These are phyloP conservation scores for Coelinius sp. DNA, from an alignment of 2,888 invertebrate genomes.

Conservation along the genomic window DNA sequence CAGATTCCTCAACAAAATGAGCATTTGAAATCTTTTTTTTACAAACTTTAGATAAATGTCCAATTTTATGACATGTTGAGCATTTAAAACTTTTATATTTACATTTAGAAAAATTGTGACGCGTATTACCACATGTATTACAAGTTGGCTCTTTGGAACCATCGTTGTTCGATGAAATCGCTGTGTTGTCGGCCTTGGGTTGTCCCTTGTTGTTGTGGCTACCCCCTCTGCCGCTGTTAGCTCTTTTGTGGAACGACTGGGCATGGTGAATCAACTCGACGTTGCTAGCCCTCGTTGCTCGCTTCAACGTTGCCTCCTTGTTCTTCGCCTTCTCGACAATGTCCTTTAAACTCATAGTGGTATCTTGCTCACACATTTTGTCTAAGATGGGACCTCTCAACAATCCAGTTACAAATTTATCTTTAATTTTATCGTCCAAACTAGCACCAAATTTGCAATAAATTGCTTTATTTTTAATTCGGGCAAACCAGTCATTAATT, in stretches of 20 bases:
- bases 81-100: background rate
- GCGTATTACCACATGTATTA: background rate
- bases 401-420: slow-evolving; percentile 51
- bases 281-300: slow-evolving; percentile 10
- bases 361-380: slow-evolving; percentile 42
- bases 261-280: background rate
- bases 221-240: background rate
- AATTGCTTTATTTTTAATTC: slow-evolving; percentile 53
- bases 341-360: slow-evolving; percentile 18
- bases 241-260: background rate
- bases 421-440: slow-evolving; percentile 50
- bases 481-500: slow-evolving; percentile 50
- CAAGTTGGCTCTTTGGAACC: background rate
- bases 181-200: background rate
- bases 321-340: slow-evolving; percentile 42
- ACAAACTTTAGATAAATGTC: background rate
- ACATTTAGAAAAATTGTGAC: background rate
- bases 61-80: background rate
- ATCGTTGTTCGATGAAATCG: background rate
- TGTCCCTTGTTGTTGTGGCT: background rate
- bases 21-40: background rate
- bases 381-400: slow-evolving; percentile 40
- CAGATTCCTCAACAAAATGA: background rate
- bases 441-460: slow-evolving; percentile 46
- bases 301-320: slow-evolving; percentile 43